Evolutionary conservation across 2,888 invertebrate genomes (phyloP).

Genomic region (Drosophila neutralis): DNA sequence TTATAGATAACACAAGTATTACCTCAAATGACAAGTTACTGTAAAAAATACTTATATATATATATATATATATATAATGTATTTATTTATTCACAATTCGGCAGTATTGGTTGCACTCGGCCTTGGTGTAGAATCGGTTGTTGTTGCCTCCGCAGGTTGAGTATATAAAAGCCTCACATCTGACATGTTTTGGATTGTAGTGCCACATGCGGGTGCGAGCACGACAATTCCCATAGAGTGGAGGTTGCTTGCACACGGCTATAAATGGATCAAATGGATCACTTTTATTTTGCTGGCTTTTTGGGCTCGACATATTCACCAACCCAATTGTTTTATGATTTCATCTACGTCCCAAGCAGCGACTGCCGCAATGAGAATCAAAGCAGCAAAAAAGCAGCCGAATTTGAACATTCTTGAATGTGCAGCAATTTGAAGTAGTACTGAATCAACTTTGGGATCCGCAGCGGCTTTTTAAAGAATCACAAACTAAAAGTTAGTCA

Average conservation of each 20-base stretch:
- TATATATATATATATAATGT: not conserved
- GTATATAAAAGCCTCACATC: slow-evolving; percentile 22
- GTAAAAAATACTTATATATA: not conserved
- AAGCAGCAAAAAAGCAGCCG: not conserved
- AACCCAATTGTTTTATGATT: slow-evolving; percentile 10
- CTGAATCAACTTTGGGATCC: not conserved
- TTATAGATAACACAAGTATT: not conserved
- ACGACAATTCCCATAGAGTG: slow-evolving; percentile 18
- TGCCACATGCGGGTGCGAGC: slow-evolving; percentile 20
- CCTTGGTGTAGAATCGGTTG: slow-evolving; percentile 30
- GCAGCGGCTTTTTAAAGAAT: slow-evolving; percentile 21
- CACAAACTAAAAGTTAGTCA: not conserved
- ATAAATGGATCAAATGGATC: not conserved
- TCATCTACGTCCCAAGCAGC: slow-evolving; percentile 11
- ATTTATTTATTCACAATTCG: not conserved
- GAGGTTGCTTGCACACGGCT: slow-evolving; percentile 24
- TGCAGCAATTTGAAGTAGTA: not conserved
- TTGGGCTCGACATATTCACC: not conserved
- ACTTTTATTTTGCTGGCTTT: not conserved
- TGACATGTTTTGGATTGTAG: slow-evolving; percentile 12
- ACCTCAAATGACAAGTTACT: slow-evolving; percentile 9
- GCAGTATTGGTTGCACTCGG: slow-evolving; percentile 35
- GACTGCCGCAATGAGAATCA: not conserved
- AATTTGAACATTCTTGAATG: not conserved
- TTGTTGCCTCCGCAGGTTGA: slow-evolving; percentile 48